phyloP scores from a whole-genome alignment of 2,888 invertebrate species.

The Biston stratarius region DNA sequence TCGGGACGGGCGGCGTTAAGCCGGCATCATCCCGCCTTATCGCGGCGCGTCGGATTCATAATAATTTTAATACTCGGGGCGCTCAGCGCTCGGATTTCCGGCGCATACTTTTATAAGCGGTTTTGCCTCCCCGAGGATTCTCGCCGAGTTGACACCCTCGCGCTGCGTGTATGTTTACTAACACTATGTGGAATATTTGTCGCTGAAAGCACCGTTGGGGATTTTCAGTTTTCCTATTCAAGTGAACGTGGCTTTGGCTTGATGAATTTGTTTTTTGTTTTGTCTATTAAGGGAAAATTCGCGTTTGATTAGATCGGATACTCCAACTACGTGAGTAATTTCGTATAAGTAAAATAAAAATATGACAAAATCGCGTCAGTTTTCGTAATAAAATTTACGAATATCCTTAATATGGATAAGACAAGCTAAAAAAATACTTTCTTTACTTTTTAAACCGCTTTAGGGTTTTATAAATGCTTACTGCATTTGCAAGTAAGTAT shows the following conservation, averaged over 20 bases:
- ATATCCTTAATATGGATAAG: no score
- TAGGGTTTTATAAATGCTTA: no score
- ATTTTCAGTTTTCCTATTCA: conserved; percentile 51
- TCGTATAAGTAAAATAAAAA: neutral
- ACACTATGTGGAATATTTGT: conserved; percentile 54
- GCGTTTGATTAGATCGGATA: no score
- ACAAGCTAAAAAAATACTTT: no score
- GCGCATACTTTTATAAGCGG: conserved; percentile 76
- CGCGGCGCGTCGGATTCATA: conserved; percentile 78
- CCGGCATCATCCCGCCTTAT: conserved; percentile 79
- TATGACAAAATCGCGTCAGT: no score
- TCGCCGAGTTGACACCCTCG: conserved; percentile 70
- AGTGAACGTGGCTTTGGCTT: conserved; percentile 58
- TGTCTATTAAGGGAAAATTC: no score
- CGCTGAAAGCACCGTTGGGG: conserved; percentile 72
- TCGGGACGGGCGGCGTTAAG: conserved; percentile 67
- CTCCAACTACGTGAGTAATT: neutral
- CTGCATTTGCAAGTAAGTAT: no score
- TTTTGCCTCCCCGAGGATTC: conserved; percentile 64
- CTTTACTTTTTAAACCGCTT: no score
- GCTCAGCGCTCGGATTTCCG: conserved; percentile 61
- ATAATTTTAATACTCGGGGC: conserved; percentile 82
- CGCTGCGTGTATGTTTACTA: conserved; percentile 66
- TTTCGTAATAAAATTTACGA: no score
- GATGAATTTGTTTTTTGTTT: conserved; percentile 40